Evolutionary conservation across 2,888 invertebrate genomes (phyloP), one percentile per base, ranked within the genome.

Genomic region (Lasioglossum zephyrum): DNA sequence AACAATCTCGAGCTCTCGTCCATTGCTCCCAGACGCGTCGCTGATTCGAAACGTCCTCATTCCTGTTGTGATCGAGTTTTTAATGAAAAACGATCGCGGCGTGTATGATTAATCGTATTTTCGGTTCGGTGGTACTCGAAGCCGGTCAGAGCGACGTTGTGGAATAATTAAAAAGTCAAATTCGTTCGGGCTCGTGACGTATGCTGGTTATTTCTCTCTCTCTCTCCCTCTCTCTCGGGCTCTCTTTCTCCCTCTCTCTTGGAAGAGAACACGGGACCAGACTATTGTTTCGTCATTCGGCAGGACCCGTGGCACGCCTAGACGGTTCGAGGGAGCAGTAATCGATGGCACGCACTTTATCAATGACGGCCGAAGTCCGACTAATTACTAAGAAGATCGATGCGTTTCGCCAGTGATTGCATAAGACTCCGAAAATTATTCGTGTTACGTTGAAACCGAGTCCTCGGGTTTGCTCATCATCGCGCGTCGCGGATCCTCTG

Each of bases 331-430:
- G 78, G 69, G 36, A 75, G 41, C 84, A 88, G 80, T 90, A 90
- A 90, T 89, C 89, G 88, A 89, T 90, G 90, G 83, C 81, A 75
- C 84, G 77, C 80, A 75, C 82, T 90, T 80, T 86, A 86, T 90
- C 90, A 90, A 86, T 85, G 90, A 90, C 90, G 80, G 53, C 69
- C 60, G 36, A 60, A 81, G 73, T 81, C 79, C 85, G 83, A 80
- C 88, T 90, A 90, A 90, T 90, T 90, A 88, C 88, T 84, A 77
- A 70, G 73, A 90, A 89, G 90, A 90, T 84, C 70, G 83, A 90
- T 90, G 88, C 85, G 78, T 79, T 82, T 73, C 73, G 18, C 36
- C 77, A 11, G n/a, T 31, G 76, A 87, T 87, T 87, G 79, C 44
- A 82, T 82, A 84, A 89, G 82, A 22, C 86, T 66, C 75, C 73